Base-by-base conservation (phyloP, 2,888 invertebrate genomes). In the Caenorhabditis virilis region DNA sequence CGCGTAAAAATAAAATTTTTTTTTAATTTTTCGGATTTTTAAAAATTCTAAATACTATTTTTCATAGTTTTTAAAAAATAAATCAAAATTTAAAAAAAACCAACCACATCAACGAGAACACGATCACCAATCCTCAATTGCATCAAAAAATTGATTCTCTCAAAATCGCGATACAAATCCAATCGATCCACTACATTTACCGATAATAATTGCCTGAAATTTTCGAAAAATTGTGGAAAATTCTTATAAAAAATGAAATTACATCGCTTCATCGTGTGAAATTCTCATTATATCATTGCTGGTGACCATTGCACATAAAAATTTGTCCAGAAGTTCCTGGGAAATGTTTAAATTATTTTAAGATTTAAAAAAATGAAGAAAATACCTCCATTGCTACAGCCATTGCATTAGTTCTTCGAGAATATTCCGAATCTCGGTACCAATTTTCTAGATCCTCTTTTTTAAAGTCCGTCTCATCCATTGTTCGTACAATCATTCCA, bases 41-140 rank as follows among this genome's bases (percentile, higher is more conserved):
- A n/a, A n/a, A n/a, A n/a, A n/a, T n/a, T n/a, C n/a, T n/a, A n/a
- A n/a, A n/a, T n/a, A n/a, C n/a, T n/a, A n/a, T n/a, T 39, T 39
- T 39, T 6, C 16, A 11, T 16, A 42, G 13, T 9, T 15, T 23
- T 42, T 11, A 42, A 18, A 20, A 15, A 42, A 42, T 11, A 13
- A 23, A n/a, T 42, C 2, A 2, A 9, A 27, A 41, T 55, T 23
- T 13, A 23, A 26, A 30, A 48, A 57, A 51, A 23, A 56, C 65
- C 52, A 20, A 65, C 65, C 33, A 56, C 56, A 33, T 65, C 48
- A 11, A 65, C 65, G 13, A 33, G 2, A 7, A 65, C 65, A 27
- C 7, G 18, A 38, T 54, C 50, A 2, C 60, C 60, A 26, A 48
- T 25, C 46, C 45, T 48, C 35, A 65, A 25, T 0, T 26, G 23